Base-by-base conservation (phyloP, 2,113 vertebrate genomes). In the Ctenomys sociabilis region DNA sequence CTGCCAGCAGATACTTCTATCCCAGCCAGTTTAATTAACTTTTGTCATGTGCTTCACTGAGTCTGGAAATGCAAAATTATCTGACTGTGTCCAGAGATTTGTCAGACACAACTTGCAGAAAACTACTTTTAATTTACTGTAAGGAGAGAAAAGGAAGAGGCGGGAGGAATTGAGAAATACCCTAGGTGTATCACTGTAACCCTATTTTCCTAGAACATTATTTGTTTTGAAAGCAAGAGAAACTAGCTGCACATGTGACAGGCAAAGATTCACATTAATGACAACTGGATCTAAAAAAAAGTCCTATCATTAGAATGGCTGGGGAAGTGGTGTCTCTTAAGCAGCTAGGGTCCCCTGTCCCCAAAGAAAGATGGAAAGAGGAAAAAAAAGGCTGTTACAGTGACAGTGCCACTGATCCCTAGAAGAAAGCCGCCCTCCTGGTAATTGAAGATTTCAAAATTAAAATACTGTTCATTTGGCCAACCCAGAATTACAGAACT, bases 1-100 rank as follows among this genome's bases (percentile, higher is more conserved):
- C 77, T 97, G 97, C 90, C 96, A 86, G 96, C 94, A 97, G 97
- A 97, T 95, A 95, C 89, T 96, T 90, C 91, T 93, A 95, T 97
- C 95, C 85, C 94, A 98, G 97, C 77, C 95, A 98, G 96, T 96
- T 98, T 98, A 98, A 98, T 98, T 99, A 98, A 98, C 98, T 98
- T 98, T 98, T 97, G 95, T 98, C 97, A 98, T 98, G 98, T 98
- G 97, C 97, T 97, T 98, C 98, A 96, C 72, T 97, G 98, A 98
- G 94, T 98, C 96, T 82, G 78, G 86, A 96, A 98, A 98, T 97
- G 96, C 96, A 93, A 97, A 98, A 95, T 26, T 80, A 98, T 97
- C 93, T 82, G 0, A 98, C 97, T 94, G 93, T 97, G 97, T 97
- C 95, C 92, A 96, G 96, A 98, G 97, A 97, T 97, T 97, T 97